These are phyloP conservation scores for Olivierus martensii DNA, from an alignment of 1,140 invertebrate genomes.

Conservation along the genomic window DNA sequence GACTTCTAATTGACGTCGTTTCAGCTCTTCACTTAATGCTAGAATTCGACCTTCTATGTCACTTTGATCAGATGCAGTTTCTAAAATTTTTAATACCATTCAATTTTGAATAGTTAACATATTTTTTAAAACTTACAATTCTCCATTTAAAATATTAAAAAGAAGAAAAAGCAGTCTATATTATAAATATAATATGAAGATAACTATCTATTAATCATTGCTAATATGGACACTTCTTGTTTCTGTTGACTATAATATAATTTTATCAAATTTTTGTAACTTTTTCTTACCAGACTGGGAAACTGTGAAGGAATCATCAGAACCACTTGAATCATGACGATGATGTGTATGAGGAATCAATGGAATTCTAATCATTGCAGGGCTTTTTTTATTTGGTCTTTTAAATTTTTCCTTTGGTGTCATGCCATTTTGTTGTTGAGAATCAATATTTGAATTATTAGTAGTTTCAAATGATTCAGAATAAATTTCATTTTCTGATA, in stretches of 20 bases:
- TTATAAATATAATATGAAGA: too few relatives aligned
- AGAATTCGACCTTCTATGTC: slow-evolving; percentile 38
- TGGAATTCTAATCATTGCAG: slow-evolving; percentile 19
- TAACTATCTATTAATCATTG: too few relatives aligned
- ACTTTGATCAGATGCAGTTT: slow-evolving; percentile 39
- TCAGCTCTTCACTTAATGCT: slow-evolving; percentile 37
- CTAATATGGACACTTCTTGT: too few relatives aligned
- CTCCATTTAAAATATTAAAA: too few relatives aligned
- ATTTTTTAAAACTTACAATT: too few relatives aligned
- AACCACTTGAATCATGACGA: slow-evolving; percentile 35
- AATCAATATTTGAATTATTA: neutral
- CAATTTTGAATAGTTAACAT: neutral
- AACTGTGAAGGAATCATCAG: slow-evolving; percentile 39
- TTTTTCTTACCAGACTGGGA: slow-evolving; percentile 27
- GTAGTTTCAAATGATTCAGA: slow-evolving; percentile 17
- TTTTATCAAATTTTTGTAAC: too few relatives aligned
- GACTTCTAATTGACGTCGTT: slow-evolving; percentile 34
- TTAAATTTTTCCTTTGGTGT: too few relatives aligned
- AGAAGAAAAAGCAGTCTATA: too few relatives aligned
- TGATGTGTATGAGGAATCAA: slow-evolving; percentile 21
- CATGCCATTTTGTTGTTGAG: too few relatives aligned
- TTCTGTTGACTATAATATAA: too few relatives aligned
- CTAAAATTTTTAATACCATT: slow-evolving; percentile 22
- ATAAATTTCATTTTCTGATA: slow-evolving; percentile 5
- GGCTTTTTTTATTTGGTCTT: neutral